Conservation (phyloP, 1,140 invertebrate species). For the Macrobrachium rosenbergii region DNA sequence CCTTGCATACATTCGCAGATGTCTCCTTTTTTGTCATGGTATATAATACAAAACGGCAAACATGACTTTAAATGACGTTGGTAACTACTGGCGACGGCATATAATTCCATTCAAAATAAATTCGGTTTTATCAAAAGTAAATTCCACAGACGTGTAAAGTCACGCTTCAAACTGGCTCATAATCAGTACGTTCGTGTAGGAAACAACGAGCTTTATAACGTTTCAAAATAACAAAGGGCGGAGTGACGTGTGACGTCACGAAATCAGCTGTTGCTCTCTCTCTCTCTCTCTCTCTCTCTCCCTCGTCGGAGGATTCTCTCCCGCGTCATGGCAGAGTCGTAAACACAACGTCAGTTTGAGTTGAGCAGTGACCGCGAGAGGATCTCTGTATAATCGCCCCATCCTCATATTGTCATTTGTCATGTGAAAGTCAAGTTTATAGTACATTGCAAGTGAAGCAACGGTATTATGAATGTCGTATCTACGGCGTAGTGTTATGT, state of each 20-base stretch:
- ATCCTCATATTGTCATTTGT: neutral
- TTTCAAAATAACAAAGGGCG: neutral
- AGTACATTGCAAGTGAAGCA: constrained; percentile 29
- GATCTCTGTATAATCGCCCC: neutral
- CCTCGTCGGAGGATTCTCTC: neutral
- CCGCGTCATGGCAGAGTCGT: neutral
- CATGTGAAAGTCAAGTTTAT: constrained; percentile 29
- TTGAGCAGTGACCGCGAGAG: constrained; percentile 26
- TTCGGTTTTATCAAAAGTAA: too few species aligned
- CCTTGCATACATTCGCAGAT: too few species aligned
- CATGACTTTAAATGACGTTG: too few species aligned
- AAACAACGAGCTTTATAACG: too few species aligned
- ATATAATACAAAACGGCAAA: too few species aligned
- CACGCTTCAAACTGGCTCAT: too few species aligned
- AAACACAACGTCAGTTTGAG: constrained; percentile 51
- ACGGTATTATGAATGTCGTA: neutral
- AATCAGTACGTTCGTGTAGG: too few species aligned
- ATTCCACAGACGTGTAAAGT: too few species aligned
- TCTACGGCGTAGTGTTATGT: constrained; percentile 33
- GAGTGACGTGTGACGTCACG: constrained; percentile 23
- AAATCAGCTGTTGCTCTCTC: constrained; percentile 53
- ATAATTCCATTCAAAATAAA: too few species aligned
- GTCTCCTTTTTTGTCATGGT: too few species aligned
- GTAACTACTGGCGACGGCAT: too few species aligned
- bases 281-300: neutral